Base-by-base conservation (phyloP, 2,888 invertebrate genomes). In the Mesochorus sp. region DNA sequence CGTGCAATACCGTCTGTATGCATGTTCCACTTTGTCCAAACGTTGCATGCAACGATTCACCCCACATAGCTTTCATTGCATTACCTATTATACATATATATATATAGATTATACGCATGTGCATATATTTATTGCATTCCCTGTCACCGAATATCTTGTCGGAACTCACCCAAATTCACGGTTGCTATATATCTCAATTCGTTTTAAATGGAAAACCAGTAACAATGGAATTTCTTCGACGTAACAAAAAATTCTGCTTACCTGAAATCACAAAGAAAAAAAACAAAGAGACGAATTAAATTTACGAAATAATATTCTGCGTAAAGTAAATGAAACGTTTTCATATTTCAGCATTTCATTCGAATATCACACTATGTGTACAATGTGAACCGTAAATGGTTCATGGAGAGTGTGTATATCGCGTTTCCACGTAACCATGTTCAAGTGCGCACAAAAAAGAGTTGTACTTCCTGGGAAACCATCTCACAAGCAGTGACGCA, bases 401-500 rank as follows among this genome's bases (percentile, higher is more conserved):
- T 39, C 44, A 59, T 49, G n/a, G 47, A 55, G 68, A 64, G 62
- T 28, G 47, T 75, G 37, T 47, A 14, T 44, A 28, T 62, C 75
- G 53, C 39, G 19, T 26, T 75, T 75, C 62, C 68, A 44, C 75
- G 75, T 62, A 62, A 75, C 3, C 10, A 70, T 57, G 62, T 24
- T 49, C 39, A 62, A 70, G 70, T 31, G 42, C 51, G n/a, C n/a
- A n/a, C n/a, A n/a, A n/a, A n/a, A 70, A 70, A 76, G 70, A 76
- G 55, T 62, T 53, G 61, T 39, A 62, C 76, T 70, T 70, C 76
- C 76, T 57, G 49, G 64, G 76, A 76, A 70, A 31, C 66, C 53
- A 39, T 19, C 61, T 39, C 71, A 51, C 51, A 53, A 47, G 26
- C 28, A 61, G 51, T 71, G 71, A 61, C 71, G 42, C 71, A 61